Evolutionary conservation across 2,113 vertebrate species (phyloP), one percentile per base, ranked within the genome.

Genomic region (Macrotis lagotis): DNA sequence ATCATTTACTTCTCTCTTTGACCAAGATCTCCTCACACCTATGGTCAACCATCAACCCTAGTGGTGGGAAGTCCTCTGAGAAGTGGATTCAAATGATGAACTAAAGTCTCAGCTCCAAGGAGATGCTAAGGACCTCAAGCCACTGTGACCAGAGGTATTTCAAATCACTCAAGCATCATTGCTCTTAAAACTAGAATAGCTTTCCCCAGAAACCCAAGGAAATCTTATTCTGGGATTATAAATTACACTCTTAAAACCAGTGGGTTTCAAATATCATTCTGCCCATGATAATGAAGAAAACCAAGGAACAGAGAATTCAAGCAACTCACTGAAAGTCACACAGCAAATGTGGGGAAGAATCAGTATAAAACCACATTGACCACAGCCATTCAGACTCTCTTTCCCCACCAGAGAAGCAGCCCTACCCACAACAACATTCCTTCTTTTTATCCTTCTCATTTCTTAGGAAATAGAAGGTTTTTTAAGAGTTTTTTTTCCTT

Each of bases 211-310:
- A 74, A 89, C 37, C 51, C 0, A 5, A 48, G 55, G 50, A 7
- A 48, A 11, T 52, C 91, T 93, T 37, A 37, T 48, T 96, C 50
- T 92, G 50, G 89, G 37, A 59, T 51, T 51, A 93, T 55, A 53
- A 44, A 66, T 51, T 66, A 92, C n/a, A 26, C 9, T 89, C 74
- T 89, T 47, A 37, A 89, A 55, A 52, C 88, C 93, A 95, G 31
- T 37, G 90, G 91, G 93, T 92, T 95, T 96, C 9, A 74, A 91
- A 91, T 95, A 89, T 92, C 91, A 92, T 48, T 50, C 90, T 95
- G 92, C 95, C 53, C 91, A 59, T n/a, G 89, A 91, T 52, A 91
- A 83, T 92, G 94, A 47, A 55, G 89, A 94, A 94, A 95, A 92
- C 59, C 91, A 91, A 93, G 93, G 93, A 91, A 89, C 92, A 92